Evolutionary conservation across 2,797 vertebrate genomes (phyloP).

Genomic region (Centroberyx gerrardi): DNA sequence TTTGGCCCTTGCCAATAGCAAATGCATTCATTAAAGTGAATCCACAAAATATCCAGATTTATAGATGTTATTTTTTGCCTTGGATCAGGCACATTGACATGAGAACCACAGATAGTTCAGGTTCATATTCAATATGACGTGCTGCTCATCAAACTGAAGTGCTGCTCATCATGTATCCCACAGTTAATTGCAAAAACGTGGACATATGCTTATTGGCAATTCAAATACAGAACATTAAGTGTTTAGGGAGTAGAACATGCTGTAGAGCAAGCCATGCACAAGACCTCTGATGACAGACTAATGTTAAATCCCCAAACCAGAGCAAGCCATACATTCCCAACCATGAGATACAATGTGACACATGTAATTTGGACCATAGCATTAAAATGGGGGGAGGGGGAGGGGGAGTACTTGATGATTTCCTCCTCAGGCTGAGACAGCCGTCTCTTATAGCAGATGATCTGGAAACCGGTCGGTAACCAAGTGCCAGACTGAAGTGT

Average conservation of each 20-base stretch:
- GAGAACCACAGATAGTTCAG: conserved; percentile 6
- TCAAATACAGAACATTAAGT: conserved; percentile 52
- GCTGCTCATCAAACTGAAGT: neutral
- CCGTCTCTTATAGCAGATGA: conserved; percentile 34
- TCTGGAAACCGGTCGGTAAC: conserved; percentile 64
- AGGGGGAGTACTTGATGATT: conserved; percentile 16
- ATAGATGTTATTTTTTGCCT: conserved; percentile 46
- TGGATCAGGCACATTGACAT: conserved; percentile 20
- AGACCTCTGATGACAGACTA: conserved; percentile 43
- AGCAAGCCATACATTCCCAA: conserved; percentile 39
- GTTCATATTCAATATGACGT: neutral
- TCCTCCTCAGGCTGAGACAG: conserved; percentile 36
- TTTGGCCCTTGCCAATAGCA: conserved; percentile 37
- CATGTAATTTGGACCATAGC: conserved; percentile 55
- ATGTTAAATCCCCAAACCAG: conserved; percentile 42
- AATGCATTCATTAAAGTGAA: conserved; percentile 61
- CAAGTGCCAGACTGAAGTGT: conserved; percentile 57
- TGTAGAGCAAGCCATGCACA: conserved; percentile 30
- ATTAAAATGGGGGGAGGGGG: conserved; percentile 35
- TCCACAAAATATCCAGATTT: conserved; percentile 27
- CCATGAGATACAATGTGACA: conserved; percentile 44
- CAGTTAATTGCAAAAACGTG: conserved; percentile 39
- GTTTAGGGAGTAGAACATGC: conserved; percentile 49
- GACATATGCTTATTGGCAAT: conserved; percentile 41
- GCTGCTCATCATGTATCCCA: conserved; percentile 17